Base-by-base conservation (phyloP, 1,140 invertebrate species). In the Drosophila yakuba region DNA sequence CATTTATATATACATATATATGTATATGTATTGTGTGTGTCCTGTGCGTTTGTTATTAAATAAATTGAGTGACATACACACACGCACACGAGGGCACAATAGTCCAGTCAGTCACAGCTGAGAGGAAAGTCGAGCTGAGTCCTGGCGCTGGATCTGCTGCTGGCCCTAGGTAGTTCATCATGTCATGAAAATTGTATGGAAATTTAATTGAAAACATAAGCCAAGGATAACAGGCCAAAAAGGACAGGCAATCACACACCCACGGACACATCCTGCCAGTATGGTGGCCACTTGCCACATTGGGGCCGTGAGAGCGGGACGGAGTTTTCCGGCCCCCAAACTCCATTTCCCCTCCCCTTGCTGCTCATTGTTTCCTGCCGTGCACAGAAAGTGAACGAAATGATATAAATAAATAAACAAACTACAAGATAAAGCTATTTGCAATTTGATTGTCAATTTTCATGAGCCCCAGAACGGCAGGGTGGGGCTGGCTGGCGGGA, bases 151-250 rank as follows among this genome's bases (percentile, higher is more conserved):
- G 52, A 62, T 62, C 52, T 62, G 59, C 5, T 74, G 52, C 75
- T 76, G 83, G 54, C 66, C 63, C 72, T 80, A 77, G 84, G 80
- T 89, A 90, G 82, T 90, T 86, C 88, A 90, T 90, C 86, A 90
- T 86, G 88, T 90, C 86, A 90, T 90, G 86, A 90, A 90, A 90
- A 90, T 90, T 90, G 82, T 90, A 90, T 90, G 86, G 88, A 90
- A 90, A 90, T 90, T 90, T 90, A 90, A 90, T 90, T 90, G 86
- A 90, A 90, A 90, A 90, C 76, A 90, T 90, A 90, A 90, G 88
- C 86, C 88, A 90, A 91, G 83, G 83, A 86, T 86, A 86, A 86
- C 84, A 86, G 83, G 84, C 83, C 83, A 73, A 88, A 88, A 83
- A 83, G 84, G 82, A 89, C 84, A 86, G 83, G 60, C 83, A 88